Conservation (phyloP, 2,888 invertebrate genomes). For the Eustalomyia histrio region DNA sequence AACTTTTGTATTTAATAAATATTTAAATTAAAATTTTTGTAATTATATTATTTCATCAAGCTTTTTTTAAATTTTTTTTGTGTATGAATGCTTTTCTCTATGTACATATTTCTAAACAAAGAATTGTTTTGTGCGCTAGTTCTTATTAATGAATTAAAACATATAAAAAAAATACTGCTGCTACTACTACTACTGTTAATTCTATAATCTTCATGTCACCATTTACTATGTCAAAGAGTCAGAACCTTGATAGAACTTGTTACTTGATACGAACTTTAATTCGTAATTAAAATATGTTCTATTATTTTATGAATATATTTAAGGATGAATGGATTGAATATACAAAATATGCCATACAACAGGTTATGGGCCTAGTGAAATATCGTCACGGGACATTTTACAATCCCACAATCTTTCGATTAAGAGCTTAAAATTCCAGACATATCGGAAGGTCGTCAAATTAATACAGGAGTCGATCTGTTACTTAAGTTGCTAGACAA, state of each 20-base stretch:
- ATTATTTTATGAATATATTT: too few relatives aligned
- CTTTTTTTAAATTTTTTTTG: constrained; percentile 18
- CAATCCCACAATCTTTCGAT: too few relatives aligned
- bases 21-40: constrained; percentile 42
- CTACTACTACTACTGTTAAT: constrained; percentile 4
- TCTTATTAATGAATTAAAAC: constrained; percentile 50
- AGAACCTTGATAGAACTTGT: neutral
- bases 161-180: neutral
- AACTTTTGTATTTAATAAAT: constrained; percentile 27
- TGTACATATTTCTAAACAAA: constrained; percentile 41
- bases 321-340: too few relatives aligned
- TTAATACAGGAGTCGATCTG: too few relatives aligned
- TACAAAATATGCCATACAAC: too few relatives aligned
- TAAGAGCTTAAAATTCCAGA: too few relatives aligned
- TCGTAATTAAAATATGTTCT: neutral
- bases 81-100: constrained; percentile 24
- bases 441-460: too few relatives aligned
- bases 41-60: constrained; percentile 32
- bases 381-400: too few relatives aligned
- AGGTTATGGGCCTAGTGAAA: too few relatives aligned
- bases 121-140: constrained; percentile 23
- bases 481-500: too few relatives aligned
- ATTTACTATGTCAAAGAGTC: neutral
- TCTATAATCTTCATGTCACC: neutral
- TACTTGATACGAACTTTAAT: neutral